These are phyloP conservation scores for Pampus argenteus DNA, from an alignment of 2,797 vertebrate genomes.

Conservation along the genomic window DNA sequence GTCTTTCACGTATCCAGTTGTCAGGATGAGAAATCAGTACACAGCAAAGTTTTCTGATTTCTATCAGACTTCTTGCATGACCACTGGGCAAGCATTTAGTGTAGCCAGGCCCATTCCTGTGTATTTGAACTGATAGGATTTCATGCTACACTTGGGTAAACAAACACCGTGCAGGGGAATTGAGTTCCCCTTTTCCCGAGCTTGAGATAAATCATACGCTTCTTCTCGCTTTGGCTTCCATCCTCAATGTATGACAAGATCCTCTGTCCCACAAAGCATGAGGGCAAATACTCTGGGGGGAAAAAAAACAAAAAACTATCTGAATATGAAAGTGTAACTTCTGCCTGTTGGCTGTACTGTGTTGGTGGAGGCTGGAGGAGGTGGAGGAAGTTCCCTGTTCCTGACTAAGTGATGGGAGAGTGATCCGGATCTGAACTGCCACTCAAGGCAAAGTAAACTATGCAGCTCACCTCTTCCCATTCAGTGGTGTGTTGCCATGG, in stretches of 20 bases:
- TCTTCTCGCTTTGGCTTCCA: conserved; percentile 42
- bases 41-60: conserved; percentile 50
- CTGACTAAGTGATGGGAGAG: conserved; percentile 59
- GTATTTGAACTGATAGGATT: conserved; percentile 66
- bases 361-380: conserved; percentile 49
- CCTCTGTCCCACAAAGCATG: conserved; percentile 23
- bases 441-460: conserved; percentile 74
- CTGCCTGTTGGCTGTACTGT: conserved; percentile 44
- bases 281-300: background rate
- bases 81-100: conserved; percentile 48
- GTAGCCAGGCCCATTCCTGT: conserved; percentile 24
- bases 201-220: conserved; percentile 50
- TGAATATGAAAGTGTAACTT: conserved; percentile 23
- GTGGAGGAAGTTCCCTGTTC: conserved; percentile 51
- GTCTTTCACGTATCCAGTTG: conserved; percentile 56
- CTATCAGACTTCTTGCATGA: conserved; percentile 56
- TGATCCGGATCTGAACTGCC: conserved; percentile 72
- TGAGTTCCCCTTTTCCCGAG: conserved; percentile 54
- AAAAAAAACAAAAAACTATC: conserved; percentile 16
- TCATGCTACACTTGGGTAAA: conserved; percentile 68
- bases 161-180: conserved; percentile 60
- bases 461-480: conserved; percentile 63
- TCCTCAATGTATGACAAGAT: conserved; percentile 20
- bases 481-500: conserved; percentile 77
- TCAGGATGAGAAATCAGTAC: conserved; percentile 51